These are phyloP conservation scores for Microctenopoma lineatum DNA, from an alignment of 2,797 vertebrate genomes.

Conservation along the genomic window DNA sequence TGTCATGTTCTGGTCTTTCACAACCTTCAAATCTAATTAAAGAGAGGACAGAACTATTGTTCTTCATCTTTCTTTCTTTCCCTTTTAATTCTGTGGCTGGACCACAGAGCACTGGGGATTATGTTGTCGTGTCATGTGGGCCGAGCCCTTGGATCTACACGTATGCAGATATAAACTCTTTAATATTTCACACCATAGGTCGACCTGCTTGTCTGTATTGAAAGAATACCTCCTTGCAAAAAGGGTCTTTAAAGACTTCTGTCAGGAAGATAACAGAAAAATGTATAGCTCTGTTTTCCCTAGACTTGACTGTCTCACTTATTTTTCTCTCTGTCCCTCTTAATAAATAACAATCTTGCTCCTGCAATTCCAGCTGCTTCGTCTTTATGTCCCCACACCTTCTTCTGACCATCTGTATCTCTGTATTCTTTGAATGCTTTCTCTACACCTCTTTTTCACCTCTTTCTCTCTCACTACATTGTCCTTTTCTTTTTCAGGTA, in stretches of 20 bases:
- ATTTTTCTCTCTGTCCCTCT: conserved; percentile 9
- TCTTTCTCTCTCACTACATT: conserved; percentile 15
- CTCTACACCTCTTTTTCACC: conserved; percentile 17
- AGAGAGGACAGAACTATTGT: conserved; percentile 53
- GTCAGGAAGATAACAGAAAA: conserved; percentile 73
- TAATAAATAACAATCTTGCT: conserved; percentile 38
- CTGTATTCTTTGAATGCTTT: conserved; percentile 19
- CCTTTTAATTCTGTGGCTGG: conserved; percentile 48
- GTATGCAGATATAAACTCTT: conserved; percentile 70
- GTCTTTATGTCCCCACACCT: conserved; percentile 15
- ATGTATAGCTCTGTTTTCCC: conserved; percentile 65
- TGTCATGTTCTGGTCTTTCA: conserved; percentile 64
- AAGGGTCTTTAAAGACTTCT: conserved; percentile 53
- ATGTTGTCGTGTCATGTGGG: conserved; percentile 54
- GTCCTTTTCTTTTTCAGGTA: conserved; percentile 41
- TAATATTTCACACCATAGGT: conserved; percentile 76
- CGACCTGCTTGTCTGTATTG: conserved; percentile 46
- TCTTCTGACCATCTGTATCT: conserved; percentile 24
- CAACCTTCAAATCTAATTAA: conserved; percentile 75
- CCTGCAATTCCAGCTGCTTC: conserved; percentile 17
- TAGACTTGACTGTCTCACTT: conserved; percentile 31
- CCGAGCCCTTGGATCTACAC: conserved; percentile 47
- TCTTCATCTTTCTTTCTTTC: conserved; percentile 59
- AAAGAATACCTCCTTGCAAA: conserved; percentile 50
- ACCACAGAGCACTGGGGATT: conserved; percentile 56